phyloP scores from a whole-genome alignment of 2,888 invertebrate species.

The Agrenia bidenticulata region DNA sequence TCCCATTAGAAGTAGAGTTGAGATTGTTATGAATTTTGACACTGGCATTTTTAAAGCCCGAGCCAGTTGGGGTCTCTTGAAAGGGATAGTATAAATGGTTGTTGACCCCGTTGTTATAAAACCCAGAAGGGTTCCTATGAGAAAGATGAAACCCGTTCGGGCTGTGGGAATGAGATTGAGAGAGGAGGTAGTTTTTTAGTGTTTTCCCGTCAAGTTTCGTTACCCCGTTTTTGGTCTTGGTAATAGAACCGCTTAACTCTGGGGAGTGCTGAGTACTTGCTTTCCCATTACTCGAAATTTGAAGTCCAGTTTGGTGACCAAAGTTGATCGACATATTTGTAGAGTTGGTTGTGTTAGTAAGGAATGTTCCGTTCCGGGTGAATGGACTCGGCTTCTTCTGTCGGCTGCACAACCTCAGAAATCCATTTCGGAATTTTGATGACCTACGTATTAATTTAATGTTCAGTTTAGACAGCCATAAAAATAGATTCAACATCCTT shows the following conservation, averaged over 20 bases:
- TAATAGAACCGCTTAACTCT: slow-evolving; percentile 22
- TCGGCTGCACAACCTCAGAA: slow-evolving; percentile 62
- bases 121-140: neutral
- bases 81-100: neutral
- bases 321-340: slow-evolving; percentile 44
- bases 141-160: neutral
- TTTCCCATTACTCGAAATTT: slow-evolving; percentile 24
- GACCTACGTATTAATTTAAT: slow-evolving; percentile 57
- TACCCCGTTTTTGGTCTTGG: slow-evolving; percentile 24
- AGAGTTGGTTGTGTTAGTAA: slow-evolving; percentile 45
- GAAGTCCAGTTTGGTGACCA: slow-evolving; percentile 30
- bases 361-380: slow-evolving; percentile 47
- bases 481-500: too few species aligned
- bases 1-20: neutral
- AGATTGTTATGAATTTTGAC: neutral
- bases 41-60: neutral
- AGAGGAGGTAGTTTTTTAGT: slow-evolving; percentile 2
- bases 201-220: slow-evolving; percentile 7
- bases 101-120: neutral
- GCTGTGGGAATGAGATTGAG: slow-evolving; percentile 10
- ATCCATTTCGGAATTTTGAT: slow-evolving; percentile 82
- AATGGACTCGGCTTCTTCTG: slow-evolving; percentile 49
- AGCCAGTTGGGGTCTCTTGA: neutral
- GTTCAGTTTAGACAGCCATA: too few species aligned
- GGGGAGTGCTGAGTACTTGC: slow-evolving; percentile 21